Conservation (phyloP, 1,140 invertebrate species). For the Leucophenga varia region DNA sequence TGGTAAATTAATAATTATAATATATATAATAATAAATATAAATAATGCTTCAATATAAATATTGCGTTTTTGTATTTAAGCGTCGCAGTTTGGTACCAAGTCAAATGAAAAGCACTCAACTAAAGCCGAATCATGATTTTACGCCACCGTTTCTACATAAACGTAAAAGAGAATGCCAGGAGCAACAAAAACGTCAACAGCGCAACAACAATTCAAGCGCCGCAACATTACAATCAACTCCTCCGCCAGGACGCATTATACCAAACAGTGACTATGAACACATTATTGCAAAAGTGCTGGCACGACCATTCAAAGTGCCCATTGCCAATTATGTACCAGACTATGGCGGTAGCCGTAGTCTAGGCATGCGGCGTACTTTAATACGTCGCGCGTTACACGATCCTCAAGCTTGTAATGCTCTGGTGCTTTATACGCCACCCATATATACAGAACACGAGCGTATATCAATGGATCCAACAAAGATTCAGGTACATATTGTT, state of each 20-base stretch:
- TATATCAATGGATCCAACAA: conserved; percentile 53
- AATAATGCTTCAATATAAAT: too few species aligned
- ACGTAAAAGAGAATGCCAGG: conserved; percentile 37
- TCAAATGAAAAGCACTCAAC: conserved; percentile 23
- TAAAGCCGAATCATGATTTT: conserved; percentile 27
- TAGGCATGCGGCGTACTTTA: conserved; percentile 73
- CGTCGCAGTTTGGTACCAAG: conserved; percentile 48
- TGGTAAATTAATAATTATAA: too few species aligned
- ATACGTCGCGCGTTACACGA: conserved; percentile 82
- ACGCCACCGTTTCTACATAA: conserved; percentile 42
- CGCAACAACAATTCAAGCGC: conserved; percentile 11
- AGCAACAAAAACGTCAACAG: conserved; percentile 23
- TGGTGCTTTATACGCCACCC: conserved; percentile 88
- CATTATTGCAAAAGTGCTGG: conserved; percentile 78
- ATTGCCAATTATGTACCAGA: conserved; percentile 85
- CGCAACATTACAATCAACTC: conserved; percentile 11
- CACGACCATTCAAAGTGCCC: conserved; percentile 93
- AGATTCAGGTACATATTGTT: conserved; percentile 83
- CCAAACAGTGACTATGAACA: conserved; percentile 60
- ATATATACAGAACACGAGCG: conserved; percentile 60
- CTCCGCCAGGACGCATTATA: conserved; percentile 26
- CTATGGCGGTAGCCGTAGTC: conserved; percentile 59
- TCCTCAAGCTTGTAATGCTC: conserved; percentile 89
- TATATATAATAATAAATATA: too few species aligned
- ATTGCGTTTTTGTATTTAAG: conserved; percentile 10